Conservation (phyloP, 2,888 invertebrate genomes). For the Hesperia comma region DNA sequence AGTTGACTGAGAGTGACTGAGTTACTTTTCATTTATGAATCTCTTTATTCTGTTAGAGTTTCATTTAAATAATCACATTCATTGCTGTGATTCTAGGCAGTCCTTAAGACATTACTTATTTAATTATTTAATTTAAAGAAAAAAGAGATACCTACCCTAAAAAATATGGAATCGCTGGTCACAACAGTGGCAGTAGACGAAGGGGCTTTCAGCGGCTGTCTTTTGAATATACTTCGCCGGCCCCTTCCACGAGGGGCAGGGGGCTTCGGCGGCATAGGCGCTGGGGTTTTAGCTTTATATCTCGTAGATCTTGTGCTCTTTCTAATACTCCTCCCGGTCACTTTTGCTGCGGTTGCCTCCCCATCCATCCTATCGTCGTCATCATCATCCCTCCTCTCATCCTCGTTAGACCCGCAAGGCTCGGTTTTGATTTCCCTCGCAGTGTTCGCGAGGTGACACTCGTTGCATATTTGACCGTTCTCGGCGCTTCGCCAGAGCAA, state of each 20-base stretch:
- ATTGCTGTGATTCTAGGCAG: too few relatives aligned
- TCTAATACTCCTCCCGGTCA: slow-evolving; percentile 79
- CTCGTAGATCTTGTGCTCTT: slow-evolving; percentile 85
- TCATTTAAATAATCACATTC: too few relatives aligned
- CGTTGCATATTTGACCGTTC: slow-evolving; percentile 90
- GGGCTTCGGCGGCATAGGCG: slow-evolving; percentile 57
- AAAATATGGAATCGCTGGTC: slow-evolving; percentile 90
- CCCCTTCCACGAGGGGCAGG: slow-evolving; percentile 87
- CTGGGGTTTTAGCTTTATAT: slow-evolving; percentile 80
- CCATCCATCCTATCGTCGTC: slow-evolving; percentile 64
- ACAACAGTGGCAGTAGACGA: slow-evolving; percentile 91
- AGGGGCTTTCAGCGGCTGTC: slow-evolving; percentile 91
- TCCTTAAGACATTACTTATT: too few relatives aligned
- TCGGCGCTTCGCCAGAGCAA: slow-evolving; percentile 90
- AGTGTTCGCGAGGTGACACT: slow-evolving; percentile 85
- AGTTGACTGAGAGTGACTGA: too few relatives aligned
- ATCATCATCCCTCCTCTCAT: slow-evolving; percentile 64
- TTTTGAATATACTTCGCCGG: slow-evolving; percentile 90
- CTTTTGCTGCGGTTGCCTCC: slow-evolving; percentile 74
- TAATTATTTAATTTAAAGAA: slow-evolving; percentile 28
- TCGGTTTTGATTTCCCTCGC: slow-evolving; percentile 59
- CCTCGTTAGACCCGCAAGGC: slow-evolving; percentile 44
- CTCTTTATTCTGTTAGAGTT: too few relatives aligned
- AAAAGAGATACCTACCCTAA: slow-evolving; percentile 47
- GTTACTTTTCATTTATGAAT: too few relatives aligned